phyloP scores from a whole-genome alignment of 2,797 vertebrate genomes.

The Sphenopsis melanotis region DNA sequence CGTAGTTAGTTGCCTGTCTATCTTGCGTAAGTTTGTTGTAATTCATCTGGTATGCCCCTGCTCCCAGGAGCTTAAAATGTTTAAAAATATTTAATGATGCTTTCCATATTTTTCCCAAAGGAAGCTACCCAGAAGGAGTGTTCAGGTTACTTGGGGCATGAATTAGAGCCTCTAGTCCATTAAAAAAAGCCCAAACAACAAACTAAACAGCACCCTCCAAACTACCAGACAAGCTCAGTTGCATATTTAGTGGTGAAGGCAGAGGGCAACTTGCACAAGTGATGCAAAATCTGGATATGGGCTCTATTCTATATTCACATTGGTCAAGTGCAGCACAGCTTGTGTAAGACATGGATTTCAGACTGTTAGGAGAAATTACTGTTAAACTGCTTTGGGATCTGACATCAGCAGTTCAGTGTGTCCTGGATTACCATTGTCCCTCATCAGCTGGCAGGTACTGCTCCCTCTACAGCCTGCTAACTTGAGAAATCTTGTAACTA shows the following conservation, averaged over 20 bases:
- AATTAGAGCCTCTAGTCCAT: background rate
- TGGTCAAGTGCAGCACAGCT: background rate
- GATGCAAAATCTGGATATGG: background rate
- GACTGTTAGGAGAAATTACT: background rate
- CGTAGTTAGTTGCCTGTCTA: background rate
- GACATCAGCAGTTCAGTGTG: background rate
- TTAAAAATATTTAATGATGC: background rate
- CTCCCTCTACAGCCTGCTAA: background rate
- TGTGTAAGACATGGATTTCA: background rate
- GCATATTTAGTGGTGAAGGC: background rate
- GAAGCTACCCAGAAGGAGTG: background rate
- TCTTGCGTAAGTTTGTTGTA: background rate
- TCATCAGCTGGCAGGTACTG: background rate
- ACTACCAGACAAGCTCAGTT: background rate
- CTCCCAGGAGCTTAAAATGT: background rate
- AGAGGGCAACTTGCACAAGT: background rate
- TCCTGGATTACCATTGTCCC: background rate
- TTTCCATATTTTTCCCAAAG: background rate
- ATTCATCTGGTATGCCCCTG: background rate
- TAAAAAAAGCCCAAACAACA: background rate
- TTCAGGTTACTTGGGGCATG: background rate
- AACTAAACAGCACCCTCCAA: background rate
- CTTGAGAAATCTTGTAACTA: background rate
- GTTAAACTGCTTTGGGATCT: background rate
- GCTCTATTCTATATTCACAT: fast-evolving